Percentiles rank a stretch among this genome's conserved stretches.
Conservation (phyloP, 2,797 vertebrate species). For the Rhinophrynus dorsalis region DNA sequence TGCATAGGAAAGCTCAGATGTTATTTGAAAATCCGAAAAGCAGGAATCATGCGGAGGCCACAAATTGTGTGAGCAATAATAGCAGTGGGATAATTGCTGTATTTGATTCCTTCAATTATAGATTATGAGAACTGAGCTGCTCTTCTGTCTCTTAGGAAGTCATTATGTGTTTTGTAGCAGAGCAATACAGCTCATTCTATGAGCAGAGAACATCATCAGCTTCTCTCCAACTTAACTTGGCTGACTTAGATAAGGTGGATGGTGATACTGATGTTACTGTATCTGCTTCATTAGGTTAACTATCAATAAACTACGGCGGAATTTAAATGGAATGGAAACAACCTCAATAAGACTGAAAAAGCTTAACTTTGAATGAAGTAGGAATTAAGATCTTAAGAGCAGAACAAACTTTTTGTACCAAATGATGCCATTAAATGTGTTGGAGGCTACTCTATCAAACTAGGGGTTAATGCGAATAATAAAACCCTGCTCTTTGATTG, state of each 20-base stretch:
- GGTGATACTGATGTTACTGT: constrained; percentile 35
- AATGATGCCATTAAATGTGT: constrained; percentile 25
- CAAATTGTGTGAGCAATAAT: constrained; percentile 59
- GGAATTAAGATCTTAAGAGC: not conserved
- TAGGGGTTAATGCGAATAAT: too few species aligned
- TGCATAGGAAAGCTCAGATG: constrained; percentile 56
- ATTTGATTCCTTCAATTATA: constrained; percentile 62
- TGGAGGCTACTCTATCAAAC: too few species aligned
- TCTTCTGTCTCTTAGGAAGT: constrained; percentile 59
- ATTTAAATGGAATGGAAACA: constrained; percentile 44
- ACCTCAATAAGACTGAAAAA: constrained; percentile 21
- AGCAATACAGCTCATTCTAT: constrained; percentile 41
- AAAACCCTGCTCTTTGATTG: too few species aligned
- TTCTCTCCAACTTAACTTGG: constrained; percentile 39
- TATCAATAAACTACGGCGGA: constrained; percentile 30
- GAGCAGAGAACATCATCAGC: constrained; percentile 30
- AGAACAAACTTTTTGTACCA: constrained; percentile 25
- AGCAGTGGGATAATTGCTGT: constrained; percentile 62
- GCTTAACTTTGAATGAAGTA: constrained; percentile 25
- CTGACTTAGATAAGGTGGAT: constrained; percentile 43
- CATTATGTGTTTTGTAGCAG: constrained; percentile 59
- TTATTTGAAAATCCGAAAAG: constrained; percentile 58
- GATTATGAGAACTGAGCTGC: constrained; percentile 56
- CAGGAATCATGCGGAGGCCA: constrained; percentile 63
- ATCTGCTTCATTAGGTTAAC: constrained; percentile 48